Percentiles rank a stretch among this genome's conserved stretches.
phyloP scores from a whole-genome alignment of 2,113 vertebrate genomes.

The Eulacestoma nigropectus region DNA sequence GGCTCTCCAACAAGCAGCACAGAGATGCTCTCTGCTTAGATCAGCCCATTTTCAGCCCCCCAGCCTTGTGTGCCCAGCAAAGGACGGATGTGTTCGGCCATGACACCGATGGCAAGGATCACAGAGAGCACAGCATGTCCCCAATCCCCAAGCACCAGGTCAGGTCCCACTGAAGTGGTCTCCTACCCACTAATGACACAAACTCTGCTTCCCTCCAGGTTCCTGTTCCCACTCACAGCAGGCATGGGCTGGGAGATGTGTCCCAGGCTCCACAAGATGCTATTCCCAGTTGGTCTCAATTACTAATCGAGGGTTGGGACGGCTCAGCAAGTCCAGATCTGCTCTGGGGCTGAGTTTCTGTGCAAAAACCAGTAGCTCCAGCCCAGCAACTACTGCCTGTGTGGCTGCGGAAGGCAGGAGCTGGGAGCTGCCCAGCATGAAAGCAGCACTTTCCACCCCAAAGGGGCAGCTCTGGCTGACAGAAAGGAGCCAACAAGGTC shows the following conservation, averaged over 20 bases:
- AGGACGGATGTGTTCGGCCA: fast-evolving
- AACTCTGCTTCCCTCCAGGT: neutral
- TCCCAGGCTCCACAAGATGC: neutral
- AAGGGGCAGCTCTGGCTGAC: neutral
- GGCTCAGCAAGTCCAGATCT: neutral
- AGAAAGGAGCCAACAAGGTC: neutral
- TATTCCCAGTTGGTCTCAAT: neutral
- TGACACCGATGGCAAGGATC: neutral
- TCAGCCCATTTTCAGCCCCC: neutral
- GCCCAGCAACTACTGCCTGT: neutral
- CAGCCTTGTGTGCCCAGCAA: neutral
- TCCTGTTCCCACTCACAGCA: fast-evolving
- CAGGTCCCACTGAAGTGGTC: neutral
- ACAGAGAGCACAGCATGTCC: neutral
- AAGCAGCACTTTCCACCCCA: neutral
- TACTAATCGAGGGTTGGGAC: neutral
- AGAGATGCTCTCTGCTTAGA: neutral
- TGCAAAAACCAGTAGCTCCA: neutral
- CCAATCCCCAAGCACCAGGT: neutral
- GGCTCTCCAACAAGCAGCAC: neutral
- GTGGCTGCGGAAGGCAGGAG: neutral
- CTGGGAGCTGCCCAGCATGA: neutral
- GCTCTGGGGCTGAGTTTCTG: neutral
- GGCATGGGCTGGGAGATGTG: fast-evolving
- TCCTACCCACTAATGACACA: neutral